Evolutionary conservation across 2,113 vertebrate genomes (phyloP), one percentile per base, ranked within the genome.

Genomic region (Atrichornis clamosus): DNA sequence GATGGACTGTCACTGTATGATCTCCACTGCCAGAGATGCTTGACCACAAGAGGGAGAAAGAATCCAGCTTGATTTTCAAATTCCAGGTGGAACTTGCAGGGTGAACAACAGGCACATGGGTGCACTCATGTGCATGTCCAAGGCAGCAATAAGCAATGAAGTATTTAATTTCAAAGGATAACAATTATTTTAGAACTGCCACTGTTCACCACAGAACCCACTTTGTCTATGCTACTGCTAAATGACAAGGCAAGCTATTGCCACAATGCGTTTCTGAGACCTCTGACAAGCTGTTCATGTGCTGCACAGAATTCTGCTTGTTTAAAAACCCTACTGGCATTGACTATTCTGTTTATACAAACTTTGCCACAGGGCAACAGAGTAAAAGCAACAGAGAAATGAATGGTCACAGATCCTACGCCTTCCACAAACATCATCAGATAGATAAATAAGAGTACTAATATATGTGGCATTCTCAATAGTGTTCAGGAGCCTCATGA

Each of bases 111-210:
- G 9, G 9, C 14, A 67, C 0, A 1, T 2, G 2, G 13, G 11
- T 50, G 21, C 18, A 42, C 0, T 7, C 28, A 37, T 18, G 13
- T 35, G 37, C 6, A 1, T 3, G 35, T 22, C 42, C 2, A 2
- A 17, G 13, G 19, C 10, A 56, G 41, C 41, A 74, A 87, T 21
- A 37, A 41, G 26, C 22, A 70, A 42, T 0, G 5, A 19, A 65
- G 47, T 37, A 55, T 63, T 63, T 70, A 18, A 82, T 39, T 85
- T 72, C 13, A 26, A 37, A 23, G 13, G 11, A 3, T 42, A 89
- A 90, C 20, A 42, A 0, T 4, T 32, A 77, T n/a, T 58, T 81
- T 39, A 56, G 47, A 77, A 75, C 20, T 39, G 27, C 20, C 41
- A 4, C 24, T 46, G 21, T 44, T 64, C 49, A 70, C 69, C 41